A percentile compares a stretch with the other conserved stretches of the same genome.
Conservation (phyloP, 2,888 invertebrate species). For the Drymonia ruficornis region DNA sequence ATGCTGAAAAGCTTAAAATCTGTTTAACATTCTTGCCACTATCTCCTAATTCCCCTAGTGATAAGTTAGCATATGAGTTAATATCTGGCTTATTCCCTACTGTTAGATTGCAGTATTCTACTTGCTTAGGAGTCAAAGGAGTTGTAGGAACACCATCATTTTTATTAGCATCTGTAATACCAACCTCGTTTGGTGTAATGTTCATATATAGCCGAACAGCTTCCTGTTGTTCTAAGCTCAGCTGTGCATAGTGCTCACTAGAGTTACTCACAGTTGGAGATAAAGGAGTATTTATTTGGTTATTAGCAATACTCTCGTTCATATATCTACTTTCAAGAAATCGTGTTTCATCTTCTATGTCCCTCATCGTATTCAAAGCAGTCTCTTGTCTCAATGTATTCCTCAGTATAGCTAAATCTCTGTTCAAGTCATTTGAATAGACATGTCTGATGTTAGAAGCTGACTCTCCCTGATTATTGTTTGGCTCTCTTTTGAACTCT, state of each 20-base stretch:
- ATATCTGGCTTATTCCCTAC: constrained; percentile 60
- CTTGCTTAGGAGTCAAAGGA: constrained; percentile 69
- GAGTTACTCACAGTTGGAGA: constrained; percentile 75
- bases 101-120: constrained; percentile 71
- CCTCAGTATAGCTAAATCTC: constrained; percentile 74
- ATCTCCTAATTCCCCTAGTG: constrained; percentile 66
- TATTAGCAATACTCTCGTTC: constrained; percentile 50
- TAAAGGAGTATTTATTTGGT: constrained; percentile 48
- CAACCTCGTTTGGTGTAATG: constrained; percentile 60
- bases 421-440: constrained; percentile 74
- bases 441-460: constrained; percentile 59
- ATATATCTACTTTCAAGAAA: constrained; percentile 68
- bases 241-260: constrained; percentile 80
- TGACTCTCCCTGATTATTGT: constrained; percentile 72
- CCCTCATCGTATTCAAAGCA: constrained; percentile 66
- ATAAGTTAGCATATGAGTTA: constrained; percentile 74
- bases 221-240: constrained; percentile 71
- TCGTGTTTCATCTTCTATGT: constrained; percentile 72
- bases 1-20: constrained; percentile 43
- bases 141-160: constrained; percentile 62
- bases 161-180: constrained; percentile 47
- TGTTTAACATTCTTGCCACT: constrained; percentile 58
- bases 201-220: constrained; percentile 75
- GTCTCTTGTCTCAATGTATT: constrained; percentile 66
- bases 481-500: constrained; percentile 83